These are phyloP conservation scores for Scolopax rusticola DNA, from an alignment of 2,797 vertebrate species.

Conservation along the genomic window DNA sequence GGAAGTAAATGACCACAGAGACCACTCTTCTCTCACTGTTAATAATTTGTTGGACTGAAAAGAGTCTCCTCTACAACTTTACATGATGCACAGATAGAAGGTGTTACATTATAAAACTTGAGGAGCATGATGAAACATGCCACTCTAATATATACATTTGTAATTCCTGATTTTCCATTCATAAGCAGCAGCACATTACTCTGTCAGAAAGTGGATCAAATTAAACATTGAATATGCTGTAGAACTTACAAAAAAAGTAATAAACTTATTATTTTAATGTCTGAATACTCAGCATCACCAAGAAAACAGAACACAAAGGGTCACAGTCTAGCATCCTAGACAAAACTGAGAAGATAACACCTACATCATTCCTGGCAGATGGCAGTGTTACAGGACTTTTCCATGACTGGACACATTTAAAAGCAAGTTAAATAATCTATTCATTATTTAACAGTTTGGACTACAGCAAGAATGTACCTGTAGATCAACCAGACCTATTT, in stretches of 20 bases:
- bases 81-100: background rate
- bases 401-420: background rate
- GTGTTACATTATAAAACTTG: background rate
- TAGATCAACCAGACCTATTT: background rate
- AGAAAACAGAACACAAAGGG: background rate
- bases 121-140: background rate
- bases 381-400: background rate
- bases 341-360: background rate
- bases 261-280: background rate
- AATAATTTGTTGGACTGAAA: background rate
- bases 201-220: background rate
- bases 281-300: background rate
- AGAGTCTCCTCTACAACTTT: background rate
- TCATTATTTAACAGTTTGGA: background rate
- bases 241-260: fast-evolving
- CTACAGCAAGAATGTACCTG: background rate
- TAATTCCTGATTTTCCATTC: background rate
- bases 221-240: background rate
- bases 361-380: background rate
- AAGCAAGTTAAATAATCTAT: background rate
- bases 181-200: background rate
- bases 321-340: background rate
- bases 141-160: background rate
- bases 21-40: background rate
- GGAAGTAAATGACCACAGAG: background rate